Percentiles rank a stretch among this genome's conserved stretches.
Evolutionary conservation across 2,113 vertebrate species (phyloP).

Genomic region (Trachemys scripta): DNA sequence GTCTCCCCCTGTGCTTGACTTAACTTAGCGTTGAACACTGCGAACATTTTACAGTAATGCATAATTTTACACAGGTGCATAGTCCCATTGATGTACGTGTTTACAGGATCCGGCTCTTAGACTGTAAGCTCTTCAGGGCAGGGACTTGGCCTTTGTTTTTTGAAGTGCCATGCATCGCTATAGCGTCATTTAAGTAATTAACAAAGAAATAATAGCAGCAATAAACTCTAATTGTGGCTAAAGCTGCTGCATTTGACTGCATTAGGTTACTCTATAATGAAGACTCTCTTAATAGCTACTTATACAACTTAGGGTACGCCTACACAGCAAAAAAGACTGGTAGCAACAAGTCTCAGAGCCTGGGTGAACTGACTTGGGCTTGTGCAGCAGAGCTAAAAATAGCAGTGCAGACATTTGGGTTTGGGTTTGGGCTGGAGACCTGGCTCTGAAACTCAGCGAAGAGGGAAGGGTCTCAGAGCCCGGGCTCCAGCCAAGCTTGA

Average conservation of each 20-base stretch:
- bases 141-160: neutral
- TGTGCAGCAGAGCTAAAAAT: neutral
- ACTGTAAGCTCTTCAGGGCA: neutral
- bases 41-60: conserved; percentile 10
- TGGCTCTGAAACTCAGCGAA: neutral
- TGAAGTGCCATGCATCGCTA: neutral
- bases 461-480: neutral
- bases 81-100: neutral
- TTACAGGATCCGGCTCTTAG: conserved; percentile 28
- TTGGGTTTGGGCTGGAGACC: neutral
- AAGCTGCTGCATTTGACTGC: neutral
- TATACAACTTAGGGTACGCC: neutral
- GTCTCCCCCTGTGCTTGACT: conserved; percentile 1
- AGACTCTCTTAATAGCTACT: neutral
- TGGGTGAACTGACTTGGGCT: neutral
- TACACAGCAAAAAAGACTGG: neutral
- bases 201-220: neutral
- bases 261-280: neutral
- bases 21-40: conserved; percentile 8
- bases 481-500: neutral
- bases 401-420: neutral
- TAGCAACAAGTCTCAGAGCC: neutral
- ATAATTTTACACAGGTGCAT: conserved; percentile 5
- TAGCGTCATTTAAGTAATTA: neutral
- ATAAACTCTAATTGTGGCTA: neutral